Evolutionary conservation across 2,113 vertebrate genomes (phyloP).

Genomic region (Pterocles burchelli): DNA sequence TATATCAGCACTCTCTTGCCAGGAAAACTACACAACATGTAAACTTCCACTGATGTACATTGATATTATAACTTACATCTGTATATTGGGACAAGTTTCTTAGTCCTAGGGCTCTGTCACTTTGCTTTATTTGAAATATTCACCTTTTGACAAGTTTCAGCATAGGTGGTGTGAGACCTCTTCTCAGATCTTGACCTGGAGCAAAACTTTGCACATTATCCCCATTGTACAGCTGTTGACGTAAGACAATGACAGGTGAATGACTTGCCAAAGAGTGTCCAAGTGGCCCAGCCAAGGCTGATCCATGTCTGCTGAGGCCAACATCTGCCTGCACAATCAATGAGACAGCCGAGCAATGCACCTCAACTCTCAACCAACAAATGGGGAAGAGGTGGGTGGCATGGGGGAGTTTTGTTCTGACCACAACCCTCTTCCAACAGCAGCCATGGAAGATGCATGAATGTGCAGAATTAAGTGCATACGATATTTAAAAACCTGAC

Average conservation of each 20-base stretch:
- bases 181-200: background rate
- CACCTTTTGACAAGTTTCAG: background rate
- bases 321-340: background rate
- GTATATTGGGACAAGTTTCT: rapidly evolving
- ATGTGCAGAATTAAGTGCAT: background rate
- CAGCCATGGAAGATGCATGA: rapidly evolving
- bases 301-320: background rate
- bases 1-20: rapidly evolving
- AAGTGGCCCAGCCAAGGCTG: background rate
- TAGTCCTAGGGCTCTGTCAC: background rate
- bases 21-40: background rate
- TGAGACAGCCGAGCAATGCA: background rate
- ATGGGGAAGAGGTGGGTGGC: background rate
- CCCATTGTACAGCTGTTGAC: background rate
- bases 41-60: background rate
- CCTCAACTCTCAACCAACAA: background rate
- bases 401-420: background rate
- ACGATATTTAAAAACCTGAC: background rate
- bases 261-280: background rate
- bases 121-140: background rate
- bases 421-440: background rate
- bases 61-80: background rate
- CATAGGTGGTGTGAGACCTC: background rate
- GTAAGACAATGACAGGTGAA: background rate
- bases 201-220: background rate